Percentiles rank a stretch among this genome's conserved stretches.
These are phyloP conservation scores for Athrips mouffetella DNA, from an alignment of 2,888 invertebrate genomes.

Conservation along the genomic window DNA sequence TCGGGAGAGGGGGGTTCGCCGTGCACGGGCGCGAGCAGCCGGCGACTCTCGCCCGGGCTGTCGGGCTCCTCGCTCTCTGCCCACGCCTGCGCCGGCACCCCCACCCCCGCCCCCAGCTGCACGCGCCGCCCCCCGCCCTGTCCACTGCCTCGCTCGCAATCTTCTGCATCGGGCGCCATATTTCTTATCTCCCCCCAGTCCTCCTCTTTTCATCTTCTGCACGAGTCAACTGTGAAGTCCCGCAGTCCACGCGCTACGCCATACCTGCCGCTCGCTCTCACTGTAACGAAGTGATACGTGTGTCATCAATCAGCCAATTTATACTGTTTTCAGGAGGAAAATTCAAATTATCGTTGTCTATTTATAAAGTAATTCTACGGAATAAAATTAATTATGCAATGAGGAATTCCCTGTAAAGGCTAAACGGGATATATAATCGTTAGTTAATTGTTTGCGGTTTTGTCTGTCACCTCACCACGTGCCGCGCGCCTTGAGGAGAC, in stretches of 20 bases:
- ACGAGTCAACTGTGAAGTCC: neutral
- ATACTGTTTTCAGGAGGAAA: constrained; percentile 27
- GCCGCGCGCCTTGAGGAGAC: neutral
- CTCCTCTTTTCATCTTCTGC: constrained; percentile 16
- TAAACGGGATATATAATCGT: constrained; percentile 2
- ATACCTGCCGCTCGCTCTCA: neutral
- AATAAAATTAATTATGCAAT: constrained; percentile 22
- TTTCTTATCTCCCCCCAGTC: constrained; percentile 17
- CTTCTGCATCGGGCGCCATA: constrained; percentile 55
- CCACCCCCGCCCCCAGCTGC: constrained; percentile 24
- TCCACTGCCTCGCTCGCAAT: constrained; percentile 45
- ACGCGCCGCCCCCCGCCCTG: constrained; percentile 35
- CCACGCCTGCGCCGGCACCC: constrained; percentile 52
- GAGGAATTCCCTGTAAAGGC: constrained; percentile 26
- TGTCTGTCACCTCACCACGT: neutral
- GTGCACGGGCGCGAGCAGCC: constrained; percentile 40
- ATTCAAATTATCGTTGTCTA: constrained; percentile 16
- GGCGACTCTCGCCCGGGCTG: constrained; percentile 53
- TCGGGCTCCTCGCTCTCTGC: constrained; percentile 47
- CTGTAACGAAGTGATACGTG: constrained; percentile 15
- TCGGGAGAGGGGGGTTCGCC: constrained; percentile 24
- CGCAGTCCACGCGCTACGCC: neutral
- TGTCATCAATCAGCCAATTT: constrained; percentile 26
- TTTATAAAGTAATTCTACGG: neutral
- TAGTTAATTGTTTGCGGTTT: constrained; percentile 11